phyloP scores from a whole-genome alignment of 2,797 vertebrate species.

The Sciaenops ocellatus region DNA sequence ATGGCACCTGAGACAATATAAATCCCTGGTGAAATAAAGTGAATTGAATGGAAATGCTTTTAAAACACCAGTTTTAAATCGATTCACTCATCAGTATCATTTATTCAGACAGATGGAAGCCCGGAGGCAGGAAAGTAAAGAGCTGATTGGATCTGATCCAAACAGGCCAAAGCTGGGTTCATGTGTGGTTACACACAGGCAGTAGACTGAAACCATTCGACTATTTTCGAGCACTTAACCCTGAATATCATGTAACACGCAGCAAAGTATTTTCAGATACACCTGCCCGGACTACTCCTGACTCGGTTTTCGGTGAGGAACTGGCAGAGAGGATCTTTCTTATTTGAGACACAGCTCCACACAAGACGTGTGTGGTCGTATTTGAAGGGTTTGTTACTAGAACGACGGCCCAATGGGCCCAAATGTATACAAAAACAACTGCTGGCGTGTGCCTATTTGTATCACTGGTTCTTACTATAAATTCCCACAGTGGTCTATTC shows the following conservation, averaged over 20 bases:
- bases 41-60: slow-evolving; percentile 10
- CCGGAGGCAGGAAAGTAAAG: slow-evolving; percentile 26
- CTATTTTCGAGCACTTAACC: slow-evolving; percentile 17
- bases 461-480: background rate
- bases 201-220: slow-evolving; percentile 14
- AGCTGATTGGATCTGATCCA: slow-evolving; percentile 32
- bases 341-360: background rate
- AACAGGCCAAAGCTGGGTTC: slow-evolving; percentile 4
- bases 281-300: slow-evolving; percentile 41
- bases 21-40: slow-evolving; percentile 16
- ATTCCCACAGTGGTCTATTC: background rate
- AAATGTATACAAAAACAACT: background rate
- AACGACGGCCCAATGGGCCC: background rate
- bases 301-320: background rate
- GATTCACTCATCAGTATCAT: slow-evolving; percentile 12
- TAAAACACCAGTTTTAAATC: background rate
- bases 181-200: slow-evolving; percentile 24
- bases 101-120: slow-evolving; percentile 42
- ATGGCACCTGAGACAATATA: background rate
- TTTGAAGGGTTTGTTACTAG: background rate
- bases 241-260: slow-evolving; percentile 51
- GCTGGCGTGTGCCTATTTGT: background rate
- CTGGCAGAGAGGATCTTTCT: slow-evolving; percentile 24
- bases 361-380: background rate
- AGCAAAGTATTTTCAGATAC: slow-evolving; percentile 44